Base-by-base conservation (phyloP, 1,140 invertebrate genomes). In the Ceratina japonica region DNA sequence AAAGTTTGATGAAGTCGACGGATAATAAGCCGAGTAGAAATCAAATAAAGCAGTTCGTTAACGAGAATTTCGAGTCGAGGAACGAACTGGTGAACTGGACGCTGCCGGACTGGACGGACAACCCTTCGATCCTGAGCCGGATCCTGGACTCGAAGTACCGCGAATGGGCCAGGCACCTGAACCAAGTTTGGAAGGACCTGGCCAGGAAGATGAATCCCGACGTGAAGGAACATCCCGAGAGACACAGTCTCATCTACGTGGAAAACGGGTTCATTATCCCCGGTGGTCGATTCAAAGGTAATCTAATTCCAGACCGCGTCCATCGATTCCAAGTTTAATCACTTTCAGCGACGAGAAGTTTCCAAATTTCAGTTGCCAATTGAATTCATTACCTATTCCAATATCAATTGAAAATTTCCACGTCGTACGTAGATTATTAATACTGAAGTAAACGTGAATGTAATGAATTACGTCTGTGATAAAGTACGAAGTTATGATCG, bases 191-290 rank as follows among this genome's bases (percentile, higher is more conserved):
- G 97, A 95, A 95, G 58, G 93, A 91, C 73, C 89, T 98, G 8
- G 95, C 95, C 1, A 93, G 95, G 56, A 95, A 94, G 90, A 94
- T 96, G 15, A 93, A 93, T 37, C 82, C 92, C 0, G 94, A 96
- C 72, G 95, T 97, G 0, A 75, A 89, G 1, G 71, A 91, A 3
- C 86, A 96, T 87, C 95, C 94, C 0, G 93, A 95, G n/a, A 91
- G 92, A 18, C 95, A 95, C 82, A 97, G 96, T 78, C 92, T 97
- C 69, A 94, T 98, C 72, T 96, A 95, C 72, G 94, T 97, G 2
- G 94, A 96, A 0, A 95, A 98, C 86, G 95, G 95, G 49, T 96
- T 97, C 81, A 94, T 98, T n/a, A 94, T 98, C 52, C 97, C 97
- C 2, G 97, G 97, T 10, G 97, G 97, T 8, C 93, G 97, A 74